Conservation (phyloP, 2,888 invertebrate species). For the Plebejus anna region DNA sequence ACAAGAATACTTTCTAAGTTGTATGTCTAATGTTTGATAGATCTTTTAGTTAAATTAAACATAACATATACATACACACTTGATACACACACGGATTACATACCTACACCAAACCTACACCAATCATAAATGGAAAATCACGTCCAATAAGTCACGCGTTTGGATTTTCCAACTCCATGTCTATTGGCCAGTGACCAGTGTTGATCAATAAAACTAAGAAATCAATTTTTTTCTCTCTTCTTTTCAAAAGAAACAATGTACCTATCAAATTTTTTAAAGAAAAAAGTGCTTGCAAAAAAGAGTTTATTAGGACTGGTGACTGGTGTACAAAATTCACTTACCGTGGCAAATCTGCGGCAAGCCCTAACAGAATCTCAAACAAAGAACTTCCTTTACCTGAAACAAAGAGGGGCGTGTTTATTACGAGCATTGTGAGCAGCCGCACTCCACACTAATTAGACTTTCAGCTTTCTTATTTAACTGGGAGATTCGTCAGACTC, state of each 20-base stretch:
- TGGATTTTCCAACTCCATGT: too few relatives aligned
- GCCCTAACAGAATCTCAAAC: conserved; percentile 31
- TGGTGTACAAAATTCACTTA: conserved; percentile 3
- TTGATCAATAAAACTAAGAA: too few relatives aligned
- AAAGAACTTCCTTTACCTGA: conserved; percentile 63
- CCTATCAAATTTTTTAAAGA: not conserved
- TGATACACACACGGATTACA: too few relatives aligned
- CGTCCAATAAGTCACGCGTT: not conserved
- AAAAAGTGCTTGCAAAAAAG: not conserved
- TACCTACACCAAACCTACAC: too few relatives aligned
- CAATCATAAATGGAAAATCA: not conserved
- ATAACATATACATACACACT: too few relatives aligned
- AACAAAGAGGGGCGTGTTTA: conserved; percentile 56
- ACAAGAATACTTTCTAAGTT: not conserved
- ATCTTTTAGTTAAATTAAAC: not conserved
- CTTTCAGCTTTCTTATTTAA: conserved; percentile 17
- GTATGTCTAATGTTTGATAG: not conserved
- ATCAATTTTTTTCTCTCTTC: too few relatives aligned
- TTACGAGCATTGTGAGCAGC: conserved; percentile 40
- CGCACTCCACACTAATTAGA: conserved; percentile 12
- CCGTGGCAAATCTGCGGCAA: not conserved
- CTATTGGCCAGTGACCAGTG: too few relatives aligned
- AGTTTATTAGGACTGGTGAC: not conserved
- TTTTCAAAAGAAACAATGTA: too few relatives aligned
- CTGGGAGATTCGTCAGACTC: not conserved